Base-by-base conservation (phyloP, 2,797 vertebrate species). In the Austrolebias charrua region DNA sequence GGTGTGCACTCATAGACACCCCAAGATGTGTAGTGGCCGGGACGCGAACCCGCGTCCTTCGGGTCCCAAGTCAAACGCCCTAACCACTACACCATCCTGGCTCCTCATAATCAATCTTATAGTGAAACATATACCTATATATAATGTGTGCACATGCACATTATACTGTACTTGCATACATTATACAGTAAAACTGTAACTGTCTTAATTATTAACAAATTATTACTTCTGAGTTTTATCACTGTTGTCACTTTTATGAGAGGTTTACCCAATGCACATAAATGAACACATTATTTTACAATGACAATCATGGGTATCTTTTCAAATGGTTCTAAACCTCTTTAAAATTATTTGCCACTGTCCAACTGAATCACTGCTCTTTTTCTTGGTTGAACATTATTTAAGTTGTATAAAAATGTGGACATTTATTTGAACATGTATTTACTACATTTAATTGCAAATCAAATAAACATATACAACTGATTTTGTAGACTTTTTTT, bases 401-500 rank as follows among this genome's bases (percentile, higher is more conserved):
- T 47, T 24, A 56, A 29, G 13, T 18, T 52, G 0, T 33, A 54
- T 12, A 4, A 31, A 43, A 47, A 49, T 35, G 4, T 20, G 38
- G 24, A 5, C 5, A 44, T 1, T 24, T 60, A 15, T 47, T 24
- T 0, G 5, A 16, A 40, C 4, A n/a, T 53, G 50, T 13, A 75
- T 65, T 72, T 1, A 1, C 2, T 4, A 10, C 19, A 5, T 47
- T 55, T 49, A 60, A 60, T 70, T 57, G 9, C 28, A 28, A 60
- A 75, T 65, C 45, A 84, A 60, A 52, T 62, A 75, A 81, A 43
- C 38, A 71, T 52, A 50, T 12, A 54, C 7, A 35, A 38, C 6
- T 7, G 5, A 16, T 53, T 63, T 52, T 60, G 28, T 38, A 4
- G 2, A 4, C 1, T 55, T 2, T 86, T n/a, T 81, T 79, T 75